A percentile compares a stretch with the other conserved stretches of the same genome.
These are phyloP conservation scores for Nothoprocta pentlandii DNA, from an alignment of 2,113 vertebrate species.

Conservation along the genomic window DNA sequence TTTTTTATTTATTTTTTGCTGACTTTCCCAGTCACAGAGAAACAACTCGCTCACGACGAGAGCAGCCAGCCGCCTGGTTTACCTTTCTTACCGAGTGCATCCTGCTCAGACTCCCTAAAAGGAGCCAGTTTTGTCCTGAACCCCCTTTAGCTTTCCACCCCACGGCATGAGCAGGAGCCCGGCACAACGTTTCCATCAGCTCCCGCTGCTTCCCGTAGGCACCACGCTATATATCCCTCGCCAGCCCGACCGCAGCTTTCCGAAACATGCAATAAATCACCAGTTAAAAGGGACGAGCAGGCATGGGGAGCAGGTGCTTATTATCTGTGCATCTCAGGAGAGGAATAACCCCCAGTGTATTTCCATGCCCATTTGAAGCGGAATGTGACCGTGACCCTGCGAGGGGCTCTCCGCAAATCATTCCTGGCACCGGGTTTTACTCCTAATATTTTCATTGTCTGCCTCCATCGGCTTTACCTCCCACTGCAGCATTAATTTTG, in stretches of 20 bases:
- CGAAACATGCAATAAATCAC: constrained; percentile 70
- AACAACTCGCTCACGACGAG: accelerated
- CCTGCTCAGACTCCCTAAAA: background rate
- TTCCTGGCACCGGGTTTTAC: constrained; percentile 61
- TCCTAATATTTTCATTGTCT: constrained; percentile 70
- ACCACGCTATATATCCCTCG: constrained; percentile 28
- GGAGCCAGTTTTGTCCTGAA: background rate
- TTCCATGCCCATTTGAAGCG: constrained; percentile 66
- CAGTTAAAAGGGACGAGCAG: constrained; percentile 74
- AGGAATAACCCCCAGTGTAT: constrained; percentile 71
- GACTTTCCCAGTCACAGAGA: background rate
- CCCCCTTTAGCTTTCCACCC: background rate
- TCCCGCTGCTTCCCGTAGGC: constrained; percentile 46
- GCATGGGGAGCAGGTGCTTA: constrained; percentile 74
- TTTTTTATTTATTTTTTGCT: background rate
- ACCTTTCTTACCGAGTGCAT: background rate
- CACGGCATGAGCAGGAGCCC: accelerated
- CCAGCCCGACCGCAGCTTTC: constrained; percentile 37
- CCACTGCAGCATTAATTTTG: constrained; percentile 72
- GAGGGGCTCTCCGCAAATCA: constrained; percentile 66
- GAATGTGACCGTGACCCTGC: constrained; percentile 69
- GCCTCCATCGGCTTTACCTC: constrained; percentile 67
- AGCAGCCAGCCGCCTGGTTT: background rate
- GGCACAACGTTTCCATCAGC: background rate
- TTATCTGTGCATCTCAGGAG: constrained; percentile 73